Conservation (phyloP, 1,140 invertebrate genomes). For the Mamestra configurata region DNA sequence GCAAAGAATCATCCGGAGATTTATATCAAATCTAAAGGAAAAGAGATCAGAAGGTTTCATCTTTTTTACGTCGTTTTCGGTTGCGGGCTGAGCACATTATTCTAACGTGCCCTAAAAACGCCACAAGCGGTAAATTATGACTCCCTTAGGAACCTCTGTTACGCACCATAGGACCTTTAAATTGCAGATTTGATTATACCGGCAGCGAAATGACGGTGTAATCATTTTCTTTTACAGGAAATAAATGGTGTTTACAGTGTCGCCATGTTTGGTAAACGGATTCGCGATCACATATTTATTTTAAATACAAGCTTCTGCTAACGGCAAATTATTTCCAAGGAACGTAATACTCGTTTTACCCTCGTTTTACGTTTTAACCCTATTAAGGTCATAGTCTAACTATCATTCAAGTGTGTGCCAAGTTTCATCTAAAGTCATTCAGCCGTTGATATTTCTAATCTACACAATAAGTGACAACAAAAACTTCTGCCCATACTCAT, state of each 20-base stretch:
- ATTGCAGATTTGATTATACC: slow-evolving; percentile 29
- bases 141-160: slow-evolving; percentile 10
- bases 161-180: slow-evolving; percentile 32
- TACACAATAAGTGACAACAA: no score
- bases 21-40: slow-evolving; percentile 34
- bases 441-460: no score
- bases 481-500: no score
- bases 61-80: slow-evolving; percentile 8
- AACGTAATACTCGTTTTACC: no score
- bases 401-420: no score
- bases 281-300: not conserved
- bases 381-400: no score
- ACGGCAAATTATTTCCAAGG: no score
- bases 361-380: no score
- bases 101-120: slow-evolving; percentile 18
- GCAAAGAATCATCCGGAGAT: slow-evolving; percentile 10
- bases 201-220: not conserved
- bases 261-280: not conserved
- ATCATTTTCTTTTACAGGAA: not conserved
- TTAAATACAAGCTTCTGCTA: no score
- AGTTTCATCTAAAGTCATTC: no score
- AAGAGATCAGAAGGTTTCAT: slow-evolving; percentile 29
- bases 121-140: slow-evolving; percentile 36
- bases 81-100: slow-evolving; percentile 17
- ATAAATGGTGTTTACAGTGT: no score